A percentile compares a stretch with the other conserved stretches of the same genome.
These are phyloP conservation scores for Syrphus vitripennis DNA, from an alignment of 2,888 invertebrate genomes.

Conservation along the genomic window DNA sequence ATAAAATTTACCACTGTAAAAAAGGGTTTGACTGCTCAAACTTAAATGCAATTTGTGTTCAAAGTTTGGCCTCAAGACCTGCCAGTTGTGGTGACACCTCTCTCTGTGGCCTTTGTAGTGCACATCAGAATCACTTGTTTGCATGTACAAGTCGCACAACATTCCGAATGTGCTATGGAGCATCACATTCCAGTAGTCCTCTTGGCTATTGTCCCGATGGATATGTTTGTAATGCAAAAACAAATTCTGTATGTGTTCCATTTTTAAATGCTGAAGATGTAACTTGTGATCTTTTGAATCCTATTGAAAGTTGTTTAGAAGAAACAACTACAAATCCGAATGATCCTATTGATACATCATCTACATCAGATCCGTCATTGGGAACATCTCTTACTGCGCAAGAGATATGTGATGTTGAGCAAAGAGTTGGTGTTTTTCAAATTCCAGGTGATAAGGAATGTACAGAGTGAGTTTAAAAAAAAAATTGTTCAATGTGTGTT, in stretches of 20 bases:
- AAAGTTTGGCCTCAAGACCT: constrained; percentile 73
- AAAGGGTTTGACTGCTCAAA: constrained; percentile 77
- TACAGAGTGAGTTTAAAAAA: constrained; percentile 73
- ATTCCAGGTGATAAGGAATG: constrained; percentile 75
- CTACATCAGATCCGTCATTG: constrained; percentile 3
- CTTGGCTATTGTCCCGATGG: constrained; percentile 76
- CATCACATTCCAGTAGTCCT: constrained; percentile 74
- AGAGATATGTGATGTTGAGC: constrained; percentile 73
- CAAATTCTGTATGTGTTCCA: constrained; percentile 75
- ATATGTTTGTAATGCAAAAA: constrained; percentile 75
- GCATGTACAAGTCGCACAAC: constrained; percentile 76
- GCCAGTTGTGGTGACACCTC: constrained; percentile 78
- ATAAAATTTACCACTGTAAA: constrained; percentile 75
- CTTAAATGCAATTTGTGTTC: constrained; percentile 76
- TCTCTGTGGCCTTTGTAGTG: constrained; percentile 77
- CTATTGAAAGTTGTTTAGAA: constrained; percentile 47
- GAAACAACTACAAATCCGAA: neutral
- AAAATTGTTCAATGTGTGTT: too few species aligned
- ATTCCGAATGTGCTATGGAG: constrained; percentile 78
- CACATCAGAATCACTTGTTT: constrained; percentile 76
- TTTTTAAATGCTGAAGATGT: constrained; percentile 36
- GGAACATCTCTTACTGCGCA: constrained; percentile 67
- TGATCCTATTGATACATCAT: neutral
- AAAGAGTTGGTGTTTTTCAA: constrained; percentile 74
- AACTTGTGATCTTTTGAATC: constrained; percentile 76